phyloP scores from a whole-genome alignment of 2,888 invertebrate genomes.

The Aphidius colemani region DNA sequence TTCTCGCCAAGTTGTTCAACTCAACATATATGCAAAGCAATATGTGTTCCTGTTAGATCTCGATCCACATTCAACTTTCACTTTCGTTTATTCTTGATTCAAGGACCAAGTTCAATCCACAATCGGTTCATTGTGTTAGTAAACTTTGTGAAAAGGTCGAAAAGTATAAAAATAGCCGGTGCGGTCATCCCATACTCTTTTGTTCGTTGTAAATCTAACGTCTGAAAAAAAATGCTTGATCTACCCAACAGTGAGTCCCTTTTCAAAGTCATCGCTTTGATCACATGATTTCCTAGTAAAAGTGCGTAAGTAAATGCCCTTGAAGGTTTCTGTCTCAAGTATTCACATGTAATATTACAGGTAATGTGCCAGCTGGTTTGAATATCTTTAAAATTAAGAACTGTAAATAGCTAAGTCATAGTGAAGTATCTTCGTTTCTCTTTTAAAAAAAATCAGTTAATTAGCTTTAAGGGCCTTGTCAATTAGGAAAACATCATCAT shows the following conservation, averaged over 20 bases:
- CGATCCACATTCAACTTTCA: conserved; percentile 46
- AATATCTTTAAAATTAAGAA: neutral
- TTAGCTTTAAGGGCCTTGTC: conserved; percentile 48
- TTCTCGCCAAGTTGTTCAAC: neutral
- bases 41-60: conserved; percentile 45
- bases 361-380: too few species aligned
- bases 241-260: conserved; percentile 42
- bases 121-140: neutral
- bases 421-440: neutral
- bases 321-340: conserved; percentile 40
- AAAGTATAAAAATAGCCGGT: neutral
- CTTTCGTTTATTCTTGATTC: conserved; percentile 39
- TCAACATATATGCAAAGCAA: neutral
- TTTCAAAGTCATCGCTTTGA: conserved; percentile 26
- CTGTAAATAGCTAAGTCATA: conserved; percentile 10
- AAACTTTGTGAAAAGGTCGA: neutral
- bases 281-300: conserved; percentile 56
- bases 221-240: conserved; percentile 41
- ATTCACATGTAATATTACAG: too few species aligned
- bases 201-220: neutral
- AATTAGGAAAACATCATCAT: conserved; percentile 51
- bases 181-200: neutral
- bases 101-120: neutral
- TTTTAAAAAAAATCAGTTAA: conserved; percentile 34
- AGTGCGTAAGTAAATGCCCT: conserved; percentile 60